Base-by-base conservation (phyloP, 2,888 invertebrate species). In the Hedya salicella region DNA sequence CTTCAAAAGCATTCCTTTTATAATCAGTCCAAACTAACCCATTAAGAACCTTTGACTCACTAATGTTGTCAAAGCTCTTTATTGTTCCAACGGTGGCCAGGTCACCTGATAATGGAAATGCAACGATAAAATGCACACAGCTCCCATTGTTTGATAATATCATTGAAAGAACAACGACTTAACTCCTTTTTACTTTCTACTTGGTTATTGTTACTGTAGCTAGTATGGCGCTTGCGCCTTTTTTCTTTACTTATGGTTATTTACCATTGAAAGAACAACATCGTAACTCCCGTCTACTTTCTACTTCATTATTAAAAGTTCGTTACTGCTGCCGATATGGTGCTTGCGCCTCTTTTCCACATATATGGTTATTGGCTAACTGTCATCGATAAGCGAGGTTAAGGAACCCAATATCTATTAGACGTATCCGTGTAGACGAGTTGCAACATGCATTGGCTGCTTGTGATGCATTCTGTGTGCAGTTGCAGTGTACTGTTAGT, bases 31-130 rank as follows among this genome's bases (percentile, higher is more conserved):
- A 50, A 56, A 59, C 40, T 44, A 54, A 54, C 9, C 25, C 30
- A 49, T 59, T 32, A 50, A n/a, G 30, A 46, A 32, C 48, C 48
- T 48, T 62, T 62, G 67, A 67, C 60, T 66, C 71, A 74, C 63
- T 70, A 70, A 75, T 78, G 78, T 79, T 78, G 75, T 66, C 75
- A 73, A 64, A 69, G 73, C 65, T 69, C 72, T 68, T 71, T 73
- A 75, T 74, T 72, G 71, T 74, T 80, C 79, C 81, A 83, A 81
- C 73, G 75, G 73, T 81, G 81, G 79, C 77, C 81, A 78, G 88
- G 88, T 89, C 89, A 86, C 79, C 78, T 80, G 91, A 91, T 90
- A 91, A 88, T 75, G 75, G 68, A 77, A 79, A 77, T 75, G 76
- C 68, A 62, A 69, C 82, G 88, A 89, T 90, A 90, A 87, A 80